Evolutionary conservation across 2,888 invertebrate species (phyloP).

Genomic region (Epinotia nisella): DNA sequence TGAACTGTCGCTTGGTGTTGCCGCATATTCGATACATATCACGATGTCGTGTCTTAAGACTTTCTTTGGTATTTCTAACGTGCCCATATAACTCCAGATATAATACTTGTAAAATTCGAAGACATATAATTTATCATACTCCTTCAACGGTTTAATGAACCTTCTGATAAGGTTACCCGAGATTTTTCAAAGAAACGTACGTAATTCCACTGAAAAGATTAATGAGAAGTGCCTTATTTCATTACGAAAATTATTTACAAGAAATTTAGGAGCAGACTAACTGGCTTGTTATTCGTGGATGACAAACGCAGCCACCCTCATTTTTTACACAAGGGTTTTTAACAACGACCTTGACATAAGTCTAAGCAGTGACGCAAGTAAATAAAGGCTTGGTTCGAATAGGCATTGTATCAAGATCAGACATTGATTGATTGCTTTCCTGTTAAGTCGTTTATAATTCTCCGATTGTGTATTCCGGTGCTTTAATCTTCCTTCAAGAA

Average conservation of each 20-base stretch:
- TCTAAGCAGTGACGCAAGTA: constrained; percentile 8
- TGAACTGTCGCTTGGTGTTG: too few species aligned
- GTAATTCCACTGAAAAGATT: constrained; percentile 14
- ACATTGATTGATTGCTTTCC: constrained; percentile 17
- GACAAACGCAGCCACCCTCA: not conserved
- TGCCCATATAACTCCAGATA: too few species aligned
- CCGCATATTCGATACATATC: too few species aligned
- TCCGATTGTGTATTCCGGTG: constrained; percentile 18
- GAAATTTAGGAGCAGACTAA: not conserved
- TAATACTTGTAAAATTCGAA: not conserved
- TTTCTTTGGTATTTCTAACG: too few species aligned
- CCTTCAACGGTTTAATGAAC: not conserved
- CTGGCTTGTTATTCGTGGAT: not conserved
- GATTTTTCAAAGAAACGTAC: constrained; percentile 3
- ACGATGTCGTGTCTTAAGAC: too few species aligned
- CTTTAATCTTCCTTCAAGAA: constrained; percentile 19
- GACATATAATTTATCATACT: not conserved
- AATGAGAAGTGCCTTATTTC: not conserved
- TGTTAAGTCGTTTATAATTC: constrained; percentile 24
- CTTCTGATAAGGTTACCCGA: constrained; percentile 1
- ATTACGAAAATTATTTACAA: constrained; percentile 12
- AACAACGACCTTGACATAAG: constrained; percentile 10
- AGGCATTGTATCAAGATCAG: constrained; percentile 13
- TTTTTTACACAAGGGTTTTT: constrained; percentile 16
- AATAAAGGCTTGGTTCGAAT: constrained; percentile 21